phyloP scores from a whole-genome alignment of 1,140 invertebrate genomes.

The honey bee (Apis mellifera) region DNA sequence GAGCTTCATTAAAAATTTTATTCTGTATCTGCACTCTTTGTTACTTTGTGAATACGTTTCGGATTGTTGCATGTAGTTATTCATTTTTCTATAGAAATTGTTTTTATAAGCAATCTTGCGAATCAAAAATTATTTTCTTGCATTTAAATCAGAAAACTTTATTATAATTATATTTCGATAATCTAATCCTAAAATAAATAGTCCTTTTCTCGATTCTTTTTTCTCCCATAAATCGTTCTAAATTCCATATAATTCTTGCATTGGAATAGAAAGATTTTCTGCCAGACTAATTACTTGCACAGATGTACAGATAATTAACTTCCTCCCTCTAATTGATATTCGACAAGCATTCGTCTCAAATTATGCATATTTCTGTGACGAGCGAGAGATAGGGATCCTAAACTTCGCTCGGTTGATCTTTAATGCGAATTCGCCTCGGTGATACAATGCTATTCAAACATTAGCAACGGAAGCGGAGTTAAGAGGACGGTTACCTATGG shows the following conservation, averaged over 20 bases:
- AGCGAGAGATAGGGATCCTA: not conserved
- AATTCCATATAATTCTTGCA: not conserved
- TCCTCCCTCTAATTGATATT: slow-evolving; percentile 15
- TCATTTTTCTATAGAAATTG: too few species aligned
- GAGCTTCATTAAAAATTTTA: too few species aligned
- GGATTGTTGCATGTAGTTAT: too few species aligned
- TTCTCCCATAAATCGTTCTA: too few species aligned
- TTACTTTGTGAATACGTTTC: too few species aligned
- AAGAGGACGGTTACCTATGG: slow-evolving; percentile 9
- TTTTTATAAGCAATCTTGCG: too few species aligned
- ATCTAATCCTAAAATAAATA: too few species aligned
- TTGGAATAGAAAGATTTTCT: not conserved
- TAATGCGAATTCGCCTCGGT: slow-evolving; percentile 21
- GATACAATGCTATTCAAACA: slow-evolving; percentile 13
- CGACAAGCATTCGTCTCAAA: not conserved
- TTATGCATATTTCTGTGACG: not conserved
- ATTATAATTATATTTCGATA: too few species aligned
- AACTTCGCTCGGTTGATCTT: slow-evolving; percentile 35
- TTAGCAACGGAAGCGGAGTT: not conserved
- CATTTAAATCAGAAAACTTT: too few species aligned
- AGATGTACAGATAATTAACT: slow-evolving; percentile 19
- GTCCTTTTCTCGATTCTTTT: too few species aligned
- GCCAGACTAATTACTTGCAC: not conserved
- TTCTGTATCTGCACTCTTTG: too few species aligned
- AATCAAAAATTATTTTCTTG: too few species aligned